phyloP scores from a whole-genome alignment of 2,888 invertebrate genomes.

The Bellardia bayeri region DNA sequence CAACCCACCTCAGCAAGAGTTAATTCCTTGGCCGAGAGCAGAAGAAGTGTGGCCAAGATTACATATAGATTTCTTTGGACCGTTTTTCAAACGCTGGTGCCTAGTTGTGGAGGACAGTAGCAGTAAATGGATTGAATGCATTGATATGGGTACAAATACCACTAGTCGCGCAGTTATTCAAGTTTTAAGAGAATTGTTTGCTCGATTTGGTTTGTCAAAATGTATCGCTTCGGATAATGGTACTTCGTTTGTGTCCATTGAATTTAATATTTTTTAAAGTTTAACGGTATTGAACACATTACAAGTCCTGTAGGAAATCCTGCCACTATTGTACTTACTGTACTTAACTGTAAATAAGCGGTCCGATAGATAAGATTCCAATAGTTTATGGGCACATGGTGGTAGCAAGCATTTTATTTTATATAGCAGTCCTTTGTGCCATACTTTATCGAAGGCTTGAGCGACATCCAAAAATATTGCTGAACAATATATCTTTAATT shows the following conservation, averaged over 20 bases:
- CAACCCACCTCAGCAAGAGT: constrained; percentile 1
- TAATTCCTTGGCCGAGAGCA: constrained; percentile 49
- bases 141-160: constrained; percentile 49
- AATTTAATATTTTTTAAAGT: constrained; percentile 73
- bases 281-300: constrained; percentile 69
- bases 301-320: constrained; percentile 68
- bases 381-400: too few species aligned
- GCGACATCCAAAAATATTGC: too few species aligned
- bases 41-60: constrained; percentile 49
- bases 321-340: not conserved
- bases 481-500: too few species aligned
- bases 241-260: constrained; percentile 67
- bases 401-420: too few species aligned
- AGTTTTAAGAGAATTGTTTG: constrained; percentile 69
- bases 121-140: constrained; percentile 72
- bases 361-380: too few species aligned
- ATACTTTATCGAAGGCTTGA: too few species aligned
- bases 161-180: constrained; percentile 50
- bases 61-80: constrained; percentile 61
- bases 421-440: too few species aligned
- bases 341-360: too few species aligned
- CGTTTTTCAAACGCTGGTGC: constrained; percentile 55
- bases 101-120: constrained; percentile 74
- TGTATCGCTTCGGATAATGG: constrained; percentile 16
- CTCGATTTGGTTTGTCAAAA: constrained; percentile 55